phyloP scores from a whole-genome alignment of 2,113 vertebrate species.

The Axis porcinus region DNA sequence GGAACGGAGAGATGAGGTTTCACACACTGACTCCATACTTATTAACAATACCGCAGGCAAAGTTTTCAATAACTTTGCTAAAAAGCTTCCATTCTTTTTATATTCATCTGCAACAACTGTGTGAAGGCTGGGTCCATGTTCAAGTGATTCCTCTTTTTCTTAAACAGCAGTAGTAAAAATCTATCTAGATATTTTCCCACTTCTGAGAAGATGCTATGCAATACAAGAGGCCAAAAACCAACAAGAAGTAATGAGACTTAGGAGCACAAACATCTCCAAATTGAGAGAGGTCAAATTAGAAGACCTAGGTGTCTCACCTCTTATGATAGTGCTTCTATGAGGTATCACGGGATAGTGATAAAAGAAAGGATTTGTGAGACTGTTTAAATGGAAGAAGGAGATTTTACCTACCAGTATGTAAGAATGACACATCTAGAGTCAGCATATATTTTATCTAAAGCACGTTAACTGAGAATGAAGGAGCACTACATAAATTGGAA shows the following conservation, averaged over 20 bases:
- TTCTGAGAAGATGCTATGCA: background rate
- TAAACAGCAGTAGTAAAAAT: background rate
- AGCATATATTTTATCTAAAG: background rate
- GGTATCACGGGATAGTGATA: background rate
- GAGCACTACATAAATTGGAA: background rate
- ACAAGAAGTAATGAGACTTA: background rate
- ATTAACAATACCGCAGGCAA: background rate
- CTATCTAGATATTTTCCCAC: background rate
- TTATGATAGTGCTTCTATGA: background rate
- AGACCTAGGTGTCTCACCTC: background rate
- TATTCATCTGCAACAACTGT: background rate
- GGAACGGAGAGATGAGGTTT: background rate
- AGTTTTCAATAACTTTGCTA: background rate
- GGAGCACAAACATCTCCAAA: background rate
- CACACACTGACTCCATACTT: background rate
- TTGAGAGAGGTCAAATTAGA: background rate
- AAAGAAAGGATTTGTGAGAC: background rate
- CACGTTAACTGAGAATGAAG: background rate
- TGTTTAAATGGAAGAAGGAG: background rate
- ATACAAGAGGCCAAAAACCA: background rate
- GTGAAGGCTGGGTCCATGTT: no score
- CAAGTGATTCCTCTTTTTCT: background rate
- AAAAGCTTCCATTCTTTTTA: background rate
- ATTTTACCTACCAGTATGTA: background rate
- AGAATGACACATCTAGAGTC: background rate